Conservation (phyloP, 2,113 vertebrate species). For the Petromus typicus region DNA sequence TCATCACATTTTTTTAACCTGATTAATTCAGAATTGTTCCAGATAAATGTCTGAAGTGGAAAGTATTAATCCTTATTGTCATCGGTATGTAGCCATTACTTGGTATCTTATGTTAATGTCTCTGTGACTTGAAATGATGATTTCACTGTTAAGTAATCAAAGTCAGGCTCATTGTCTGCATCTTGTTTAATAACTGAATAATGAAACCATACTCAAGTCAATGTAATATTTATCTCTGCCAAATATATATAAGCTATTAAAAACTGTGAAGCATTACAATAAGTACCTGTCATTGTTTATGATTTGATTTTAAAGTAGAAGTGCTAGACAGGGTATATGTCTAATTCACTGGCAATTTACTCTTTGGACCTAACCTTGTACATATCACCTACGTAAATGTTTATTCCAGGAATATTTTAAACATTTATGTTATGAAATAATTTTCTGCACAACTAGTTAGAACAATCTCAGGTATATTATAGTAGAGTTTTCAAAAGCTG, state of each 20-base stretch:
- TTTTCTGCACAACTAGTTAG: neutral
- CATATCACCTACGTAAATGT: neutral
- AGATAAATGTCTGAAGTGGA: conserved; percentile 7
- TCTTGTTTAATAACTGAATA: conserved; percentile 43
- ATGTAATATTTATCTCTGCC: conserved; percentile 4
- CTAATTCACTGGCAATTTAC: neutral
- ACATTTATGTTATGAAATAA: neutral
- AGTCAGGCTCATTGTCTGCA: conserved; percentile 36
- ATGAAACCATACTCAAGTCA: conserved; percentile 43
- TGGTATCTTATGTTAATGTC: conserved; percentile 14
- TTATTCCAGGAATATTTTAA: neutral
- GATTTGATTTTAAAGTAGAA: conserved; percentile 31
- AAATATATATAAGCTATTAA: conserved; percentile 59
- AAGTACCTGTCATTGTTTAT: conserved; percentile 55
- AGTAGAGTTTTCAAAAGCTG: neutral
- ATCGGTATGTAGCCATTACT: neutral
- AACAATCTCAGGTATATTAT: neutral
- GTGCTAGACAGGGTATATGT: neutral
- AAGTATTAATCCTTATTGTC: neutral
- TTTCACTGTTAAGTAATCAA: conserved; percentile 45
- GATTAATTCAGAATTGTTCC: neutral
- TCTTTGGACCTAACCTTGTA: neutral
- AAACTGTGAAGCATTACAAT: conserved; percentile 20
- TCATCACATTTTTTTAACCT: neutral
- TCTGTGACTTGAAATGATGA: conserved; percentile 32